phyloP scores from a whole-genome alignment of 2,888 invertebrate species.

The Eilema sororculum region DNA sequence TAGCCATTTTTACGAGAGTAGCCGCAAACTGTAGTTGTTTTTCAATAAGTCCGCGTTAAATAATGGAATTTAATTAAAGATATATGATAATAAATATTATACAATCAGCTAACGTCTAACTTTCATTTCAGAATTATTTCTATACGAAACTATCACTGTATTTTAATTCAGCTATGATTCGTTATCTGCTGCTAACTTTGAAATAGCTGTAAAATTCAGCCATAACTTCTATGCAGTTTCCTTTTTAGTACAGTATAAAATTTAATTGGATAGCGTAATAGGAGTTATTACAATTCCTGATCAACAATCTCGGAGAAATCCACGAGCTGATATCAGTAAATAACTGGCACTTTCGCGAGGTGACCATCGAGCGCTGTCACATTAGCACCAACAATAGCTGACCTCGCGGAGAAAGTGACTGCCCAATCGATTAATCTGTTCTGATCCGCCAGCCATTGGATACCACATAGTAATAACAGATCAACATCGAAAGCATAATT shows the following conservation, averaged over 20 bases:
- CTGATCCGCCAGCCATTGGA: conserved; percentile 67
- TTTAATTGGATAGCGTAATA: conserved; percentile 36
- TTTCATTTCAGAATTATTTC: background rate
- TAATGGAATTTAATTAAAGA: too few relatives aligned
- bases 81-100: background rate
- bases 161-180: background rate
- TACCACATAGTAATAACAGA: conserved; percentile 76
- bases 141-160: background rate
- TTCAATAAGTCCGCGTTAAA: too few relatives aligned
- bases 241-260: conserved; percentile 12
- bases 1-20: too few relatives aligned
- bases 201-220: conserved; percentile 9
- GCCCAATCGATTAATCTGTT: conserved; percentile 77
- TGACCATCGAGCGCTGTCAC: conserved; percentile 57
- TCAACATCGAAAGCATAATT: conserved; percentile 69
- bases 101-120: background rate
- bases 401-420: conserved; percentile 75
- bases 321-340: conserved; percentile 66
- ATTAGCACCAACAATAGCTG: conserved; percentile 69
- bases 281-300: conserved; percentile 63
- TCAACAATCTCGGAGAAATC: conserved; percentile 62
- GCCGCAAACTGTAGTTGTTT: too few relatives aligned
- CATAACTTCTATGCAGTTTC: conserved; percentile 10
- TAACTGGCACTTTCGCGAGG: conserved; percentile 64
- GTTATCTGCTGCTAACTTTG: conserved; percentile 7